phyloP scores from a whole-genome alignment of 2,113 vertebrate genomes.

The Herpetotheres cachinnans region DNA sequence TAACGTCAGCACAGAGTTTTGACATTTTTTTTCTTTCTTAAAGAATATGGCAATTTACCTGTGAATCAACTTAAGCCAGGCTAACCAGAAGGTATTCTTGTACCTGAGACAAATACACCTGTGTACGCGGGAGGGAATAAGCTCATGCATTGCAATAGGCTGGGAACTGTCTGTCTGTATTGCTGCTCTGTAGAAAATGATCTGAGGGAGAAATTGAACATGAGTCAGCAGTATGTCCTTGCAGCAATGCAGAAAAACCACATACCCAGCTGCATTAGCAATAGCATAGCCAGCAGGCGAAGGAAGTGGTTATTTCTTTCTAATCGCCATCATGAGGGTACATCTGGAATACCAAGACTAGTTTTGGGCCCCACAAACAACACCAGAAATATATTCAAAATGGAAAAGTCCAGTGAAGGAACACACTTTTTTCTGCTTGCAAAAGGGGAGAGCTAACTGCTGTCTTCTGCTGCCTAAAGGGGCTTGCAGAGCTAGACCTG shows the following conservation, averaged over 20 bases:
- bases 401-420: neutral
- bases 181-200: neutral
- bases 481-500: neutral
- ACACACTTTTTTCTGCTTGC: neutral
- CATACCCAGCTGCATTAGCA: neutral
- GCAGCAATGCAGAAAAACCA: constrained; percentile 26
- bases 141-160: neutral
- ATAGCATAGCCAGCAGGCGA: neutral
- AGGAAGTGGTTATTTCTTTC: neutral
- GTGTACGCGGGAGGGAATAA: neutral
- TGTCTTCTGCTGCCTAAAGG: neutral
- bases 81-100: neutral
- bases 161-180: neutral
- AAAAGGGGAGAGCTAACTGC: neutral
- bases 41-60: neutral
- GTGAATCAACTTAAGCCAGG: neutral
- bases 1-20: neutral
- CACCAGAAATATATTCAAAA: neutral
- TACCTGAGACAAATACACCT: neutral
- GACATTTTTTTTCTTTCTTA: neutral
- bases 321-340: neutral
- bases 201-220: constrained; percentile 9
- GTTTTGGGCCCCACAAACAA: neutral
- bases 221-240: constrained; percentile 16
- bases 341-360: neutral